Percentiles rank a stretch among this genome's conserved stretches.
These are phyloP conservation scores for Elachura formosa DNA, from an alignment of 2,113 vertebrate species.

Conservation along the genomic window DNA sequence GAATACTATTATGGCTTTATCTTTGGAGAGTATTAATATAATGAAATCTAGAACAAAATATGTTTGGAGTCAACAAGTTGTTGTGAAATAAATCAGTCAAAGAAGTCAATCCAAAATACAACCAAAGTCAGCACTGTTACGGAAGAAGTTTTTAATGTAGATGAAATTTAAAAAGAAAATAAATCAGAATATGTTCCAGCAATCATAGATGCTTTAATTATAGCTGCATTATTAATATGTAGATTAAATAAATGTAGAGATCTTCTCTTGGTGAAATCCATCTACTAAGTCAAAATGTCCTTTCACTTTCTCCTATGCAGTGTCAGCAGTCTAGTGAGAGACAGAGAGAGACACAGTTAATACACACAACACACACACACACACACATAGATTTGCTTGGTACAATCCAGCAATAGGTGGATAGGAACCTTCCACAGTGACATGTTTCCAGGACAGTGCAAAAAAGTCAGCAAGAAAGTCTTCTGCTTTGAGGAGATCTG, in stretches of 20 bases:
- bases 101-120: not conserved
- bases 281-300: not conserved
- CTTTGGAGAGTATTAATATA: not conserved
- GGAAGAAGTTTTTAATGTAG: not conserved
- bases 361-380: not conserved
- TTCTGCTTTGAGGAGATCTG: not conserved
- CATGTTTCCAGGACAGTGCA: fast-evolving
- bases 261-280: not conserved
- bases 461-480: not conserved
- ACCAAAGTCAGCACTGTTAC: not conserved
- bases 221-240: not conserved
- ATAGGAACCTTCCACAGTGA: not conserved
- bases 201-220: not conserved
- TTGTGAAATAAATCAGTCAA: not conserved
- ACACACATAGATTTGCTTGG: not conserved
- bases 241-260: not conserved
- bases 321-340: not conserved
- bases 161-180: not conserved
- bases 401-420: not conserved
- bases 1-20: constrained; percentile 3
- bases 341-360: not conserved
- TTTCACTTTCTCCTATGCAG: not conserved
- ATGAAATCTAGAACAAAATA: constrained; percentile 4
- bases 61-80: not conserved
- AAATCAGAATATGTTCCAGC: not conserved